Conservation (phyloP, 2,113 vertebrate genomes). For the Cyanoderma ruficeps region DNA sequence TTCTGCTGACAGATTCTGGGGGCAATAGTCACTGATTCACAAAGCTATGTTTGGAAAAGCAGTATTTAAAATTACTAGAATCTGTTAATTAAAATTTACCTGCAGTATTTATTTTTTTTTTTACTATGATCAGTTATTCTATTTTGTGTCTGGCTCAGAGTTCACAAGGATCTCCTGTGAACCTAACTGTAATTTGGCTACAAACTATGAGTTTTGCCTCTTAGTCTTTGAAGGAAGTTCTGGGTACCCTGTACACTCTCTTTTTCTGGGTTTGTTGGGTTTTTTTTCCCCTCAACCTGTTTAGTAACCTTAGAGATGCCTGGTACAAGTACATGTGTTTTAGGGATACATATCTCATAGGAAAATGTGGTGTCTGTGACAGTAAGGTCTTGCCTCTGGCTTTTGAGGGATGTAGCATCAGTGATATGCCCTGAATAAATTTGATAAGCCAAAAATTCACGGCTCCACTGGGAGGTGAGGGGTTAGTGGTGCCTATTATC, state of each 20-base stretch:
- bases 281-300: background rate
- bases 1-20: background rate
- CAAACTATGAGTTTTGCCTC: background rate
- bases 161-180: background rate
- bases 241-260: background rate
- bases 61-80: background rate
- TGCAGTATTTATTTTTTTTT: background rate
- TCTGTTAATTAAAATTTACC: background rate
- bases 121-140: background rate
- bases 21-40: background rate
- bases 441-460: slow-evolving; percentile 5
- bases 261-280: too few relatives aligned
- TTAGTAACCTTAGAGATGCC: background rate
- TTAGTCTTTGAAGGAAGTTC: background rate
- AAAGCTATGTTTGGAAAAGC: background rate
- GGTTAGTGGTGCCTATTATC: background rate
- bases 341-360: background rate
- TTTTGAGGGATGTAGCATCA: background rate
- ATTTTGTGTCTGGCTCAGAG: background rate
- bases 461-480: background rate
- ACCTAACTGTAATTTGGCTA: background rate
- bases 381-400: background rate
- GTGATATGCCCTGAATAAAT: background rate
- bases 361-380: background rate
- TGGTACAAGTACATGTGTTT: background rate